Evolutionary conservation across 1,140 invertebrate genomes (phyloP).

Genomic region (Dreissena rostriformis): DNA sequence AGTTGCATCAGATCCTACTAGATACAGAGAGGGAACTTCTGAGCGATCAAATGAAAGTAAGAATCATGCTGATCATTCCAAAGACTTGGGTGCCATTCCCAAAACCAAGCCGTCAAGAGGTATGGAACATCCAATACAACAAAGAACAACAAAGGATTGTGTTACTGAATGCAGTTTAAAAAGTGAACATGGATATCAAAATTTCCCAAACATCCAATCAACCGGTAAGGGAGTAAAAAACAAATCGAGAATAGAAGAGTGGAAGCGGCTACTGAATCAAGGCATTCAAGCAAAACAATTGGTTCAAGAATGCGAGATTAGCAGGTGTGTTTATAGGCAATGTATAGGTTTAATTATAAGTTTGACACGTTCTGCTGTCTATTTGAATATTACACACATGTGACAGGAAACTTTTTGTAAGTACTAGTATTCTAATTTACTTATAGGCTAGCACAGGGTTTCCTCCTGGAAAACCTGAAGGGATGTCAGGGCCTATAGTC

Average conservation of each 20-base stretch:
- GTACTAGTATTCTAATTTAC: too few relatives aligned
- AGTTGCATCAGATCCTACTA: background rate
- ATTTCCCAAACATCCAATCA: background rate
- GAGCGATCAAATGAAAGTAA: background rate
- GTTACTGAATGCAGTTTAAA: conserved; percentile 27
- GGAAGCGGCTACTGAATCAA: conserved; percentile 43
- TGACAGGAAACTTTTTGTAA: too few relatives aligned
- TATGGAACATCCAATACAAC: too few relatives aligned
- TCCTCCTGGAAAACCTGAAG: too few relatives aligned
- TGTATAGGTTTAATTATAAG: too few relatives aligned
- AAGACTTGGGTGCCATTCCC: conserved; percentile 30
- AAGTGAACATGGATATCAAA: conserved; percentile 20
- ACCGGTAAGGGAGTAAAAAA: conserved; percentile 43
- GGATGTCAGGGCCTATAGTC: too few relatives aligned
- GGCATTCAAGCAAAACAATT: conserved; percentile 45
- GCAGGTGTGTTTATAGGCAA: conserved; percentile 18
- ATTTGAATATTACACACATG: too few relatives aligned
- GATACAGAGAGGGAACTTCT: background rate
- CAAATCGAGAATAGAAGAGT: conserved; percentile 8
- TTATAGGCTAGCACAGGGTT: too few relatives aligned
- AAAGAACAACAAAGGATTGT: too few relatives aligned
- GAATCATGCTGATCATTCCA: background rate
- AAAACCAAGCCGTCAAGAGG: too few relatives aligned
- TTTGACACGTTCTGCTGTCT: too few relatives aligned
- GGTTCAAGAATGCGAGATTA: conserved; percentile 51